phyloP scores from a whole-genome alignment of 1,140 invertebrate genomes.

The Apis mellifera region Amel_HAv3.1 CM009934.2:12142501-12143000 shows the following conservation, averaged over 20 bases:
- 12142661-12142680: slow-evolving; percentile 66
- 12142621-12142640: slow-evolving; percentile 81
- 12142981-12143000: not conserved
- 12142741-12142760: slow-evolving; percentile 85
- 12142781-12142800: slow-evolving; percentile 90
- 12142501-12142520: not conserved
- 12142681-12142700: not conserved
- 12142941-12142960: not conserved
- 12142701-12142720: slow-evolving; percentile 79
- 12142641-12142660: slow-evolving; percentile 82
- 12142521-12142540: not conserved
- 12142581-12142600: slow-evolving; percentile 82
- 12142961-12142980: slow-evolving; percentile 10
- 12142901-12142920: slow-evolving; percentile 71
- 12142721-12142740: slow-evolving; percentile 83
- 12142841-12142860: slow-evolving; percentile 97
- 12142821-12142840: slow-evolving; percentile 90
- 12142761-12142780: slow-evolving; percentile 95
- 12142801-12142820: slow-evolving; percentile 92
- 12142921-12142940: slow-evolving; percentile 53
- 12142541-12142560: slow-evolving; percentile 10
- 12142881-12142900: slow-evolving; percentile 82
- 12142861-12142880: slow-evolving; percentile 96
- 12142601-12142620: slow-evolving; percentile 89
- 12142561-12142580: slow-evolving; percentile 85